These are phyloP conservation scores for Ginglymostoma cirratum DNA, from an alignment of 2,113 vertebrate species.

Conservation along the genomic window DNA sequence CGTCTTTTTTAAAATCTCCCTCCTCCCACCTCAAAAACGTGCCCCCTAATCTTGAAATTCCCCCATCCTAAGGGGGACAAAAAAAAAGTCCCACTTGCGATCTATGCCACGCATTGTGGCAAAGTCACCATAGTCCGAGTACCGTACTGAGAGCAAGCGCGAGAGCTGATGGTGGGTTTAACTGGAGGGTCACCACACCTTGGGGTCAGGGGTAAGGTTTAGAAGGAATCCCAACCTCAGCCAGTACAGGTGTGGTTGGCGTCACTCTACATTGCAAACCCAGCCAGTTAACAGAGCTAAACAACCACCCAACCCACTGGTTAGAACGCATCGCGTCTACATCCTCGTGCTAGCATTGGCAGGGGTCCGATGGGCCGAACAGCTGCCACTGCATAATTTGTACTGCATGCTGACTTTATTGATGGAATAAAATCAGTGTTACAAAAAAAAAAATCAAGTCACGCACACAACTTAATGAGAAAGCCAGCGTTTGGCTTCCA, in stretches of 20 bases:
- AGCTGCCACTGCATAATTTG: background rate
- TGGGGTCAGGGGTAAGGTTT: no score
- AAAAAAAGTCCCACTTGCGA: background rate
- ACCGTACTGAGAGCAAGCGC: no score
- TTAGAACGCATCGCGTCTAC: constrained; percentile 42
- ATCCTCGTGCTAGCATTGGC: constrained; percentile 39
- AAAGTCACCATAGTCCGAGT: no score
- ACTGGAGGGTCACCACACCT: background rate
- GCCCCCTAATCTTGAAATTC: no score
- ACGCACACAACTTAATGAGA: background rate
- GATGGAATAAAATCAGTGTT: background rate
- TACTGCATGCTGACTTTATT: background rate
- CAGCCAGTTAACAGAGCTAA: no score
- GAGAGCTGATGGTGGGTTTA: no score
- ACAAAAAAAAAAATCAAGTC: constrained; percentile 18
- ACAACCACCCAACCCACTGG: constrained; percentile 42
- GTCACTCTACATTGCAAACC: background rate
- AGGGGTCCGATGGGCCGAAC: background rate
- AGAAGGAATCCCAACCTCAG: no score
- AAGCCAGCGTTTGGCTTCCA: constrained; percentile 16
- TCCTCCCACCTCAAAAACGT: no score
- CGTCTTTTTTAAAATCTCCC: no score
- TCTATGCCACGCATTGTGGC: no score
- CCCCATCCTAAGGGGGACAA: no score
- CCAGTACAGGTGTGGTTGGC: no score